phyloP scores from a whole-genome alignment of 2,797 vertebrate species.

The Halcyon chelicuti region DNA sequence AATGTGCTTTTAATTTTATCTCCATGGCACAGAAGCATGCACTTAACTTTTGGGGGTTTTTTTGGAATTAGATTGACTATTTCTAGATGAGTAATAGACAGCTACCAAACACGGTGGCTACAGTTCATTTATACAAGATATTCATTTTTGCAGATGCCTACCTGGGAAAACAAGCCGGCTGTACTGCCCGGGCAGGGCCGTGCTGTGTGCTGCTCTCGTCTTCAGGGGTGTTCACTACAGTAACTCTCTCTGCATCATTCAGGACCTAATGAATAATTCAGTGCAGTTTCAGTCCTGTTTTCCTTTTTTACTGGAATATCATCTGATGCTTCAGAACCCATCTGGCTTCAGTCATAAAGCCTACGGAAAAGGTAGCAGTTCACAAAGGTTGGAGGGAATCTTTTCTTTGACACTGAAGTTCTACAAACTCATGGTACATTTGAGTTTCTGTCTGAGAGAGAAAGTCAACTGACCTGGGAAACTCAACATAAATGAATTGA shows the following conservation, averaged over 20 bases:
- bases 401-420: not conserved
- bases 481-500: not conserved
- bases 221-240: not conserved
- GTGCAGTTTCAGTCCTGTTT: not conserved
- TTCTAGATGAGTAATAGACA: not conserved
- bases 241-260: conserved; percentile 22
- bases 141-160: not conserved
- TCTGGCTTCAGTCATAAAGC: not conserved
- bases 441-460: not conserved
- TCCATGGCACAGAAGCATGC: not conserved
- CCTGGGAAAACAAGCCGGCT: not conserved
- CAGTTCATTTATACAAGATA: not conserved
- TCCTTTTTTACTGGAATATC: conserved; percentile 26
- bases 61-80: not conserved
- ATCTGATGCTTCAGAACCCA: not conserved
- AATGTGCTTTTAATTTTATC: not conserved
- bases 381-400: not conserved
- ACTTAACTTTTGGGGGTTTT: not conserved
- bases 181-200: not conserved
- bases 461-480: not conserved
- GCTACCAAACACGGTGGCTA: not conserved
- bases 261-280: conserved; percentile 59
- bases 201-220: not conserved
- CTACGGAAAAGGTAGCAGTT: not conserved
- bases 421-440: not conserved